These are phyloP conservation scores for Litoditis marina DNA, from an alignment of 2,888 invertebrate genomes.

Conservation along the genomic window DNA sequence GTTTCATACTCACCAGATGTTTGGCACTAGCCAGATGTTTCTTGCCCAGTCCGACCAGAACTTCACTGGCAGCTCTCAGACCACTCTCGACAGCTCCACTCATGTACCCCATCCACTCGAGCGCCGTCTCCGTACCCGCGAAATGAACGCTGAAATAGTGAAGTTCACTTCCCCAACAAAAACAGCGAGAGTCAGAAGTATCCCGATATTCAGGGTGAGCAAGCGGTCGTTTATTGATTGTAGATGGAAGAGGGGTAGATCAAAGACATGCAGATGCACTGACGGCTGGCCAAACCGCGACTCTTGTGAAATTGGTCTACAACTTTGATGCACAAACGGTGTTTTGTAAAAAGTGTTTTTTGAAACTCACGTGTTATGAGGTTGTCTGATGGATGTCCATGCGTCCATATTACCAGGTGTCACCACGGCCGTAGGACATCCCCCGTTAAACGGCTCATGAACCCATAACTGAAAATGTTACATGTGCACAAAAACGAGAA, in stretches of 20 bases:
- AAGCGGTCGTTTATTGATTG: no score
- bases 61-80: conserved; percentile 26
- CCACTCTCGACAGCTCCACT: conserved; percentile 61
- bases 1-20: conserved; percentile 19
- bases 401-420: conserved; percentile 59
- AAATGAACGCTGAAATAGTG: conserved; percentile 54
- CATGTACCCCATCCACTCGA: conserved; percentile 63
- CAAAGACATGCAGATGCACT: no score
- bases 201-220: not conserved
- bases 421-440: conserved; percentile 63
- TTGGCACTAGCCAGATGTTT: conserved; percentile 21
- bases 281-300: no score
- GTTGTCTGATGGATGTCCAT: conserved; percentile 34
- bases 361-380: conserved; percentile 26
- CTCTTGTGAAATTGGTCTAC: no score
- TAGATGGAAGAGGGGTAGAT: no score
- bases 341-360: no score
- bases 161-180: not conserved
- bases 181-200: not conserved
- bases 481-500: not conserved
- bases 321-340: no score
- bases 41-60: conserved; percentile 23
- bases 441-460: conserved; percentile 64
- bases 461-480: conserved; percentile 62
- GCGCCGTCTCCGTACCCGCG: conserved; percentile 63